Percentiles rank a stretch among this genome's conserved stretches.
Conservation (phyloP, 2,113 vertebrate species). For the Zonotrichia leucophrys region DNA sequence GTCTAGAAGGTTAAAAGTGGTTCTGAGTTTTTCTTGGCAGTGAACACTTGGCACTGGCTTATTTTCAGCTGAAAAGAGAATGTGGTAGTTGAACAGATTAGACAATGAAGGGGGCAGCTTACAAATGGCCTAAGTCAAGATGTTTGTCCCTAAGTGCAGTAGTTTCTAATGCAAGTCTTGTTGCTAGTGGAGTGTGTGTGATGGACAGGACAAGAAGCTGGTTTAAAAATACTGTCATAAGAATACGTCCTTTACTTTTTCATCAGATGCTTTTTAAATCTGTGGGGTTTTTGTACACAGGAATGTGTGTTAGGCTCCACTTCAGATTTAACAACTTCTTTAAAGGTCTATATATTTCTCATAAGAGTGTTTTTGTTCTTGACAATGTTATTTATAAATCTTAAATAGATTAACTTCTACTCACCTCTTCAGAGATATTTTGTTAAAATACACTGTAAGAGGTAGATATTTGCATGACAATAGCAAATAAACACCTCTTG, state of each 20-base stretch:
- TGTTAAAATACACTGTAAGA: constrained; percentile 1
- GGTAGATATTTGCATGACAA: constrained; percentile 14
- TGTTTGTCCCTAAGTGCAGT: neutral
- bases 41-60: neutral
- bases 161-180: neutral
- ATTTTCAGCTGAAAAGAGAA: constrained; percentile 25
- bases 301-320: neutral
- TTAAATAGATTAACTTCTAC: constrained; percentile 16
- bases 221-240: neutral
- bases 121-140: constrained; percentile 4
- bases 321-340: neutral
- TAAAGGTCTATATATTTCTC: neutral
- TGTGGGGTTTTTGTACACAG: neutral
- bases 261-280: neutral
- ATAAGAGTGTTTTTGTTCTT: neutral
- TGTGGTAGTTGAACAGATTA: constrained; percentile 1
- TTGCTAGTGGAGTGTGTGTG: neutral
- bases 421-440: neutral
- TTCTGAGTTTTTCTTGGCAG: constrained; percentile 10
- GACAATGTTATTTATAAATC: constrained; percentile 7
- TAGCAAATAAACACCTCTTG: constrained; percentile 46
- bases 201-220: neutral
- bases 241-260: neutral
- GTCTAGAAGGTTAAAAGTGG: constrained; percentile 27
- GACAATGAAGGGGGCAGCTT: neutral